Evolutionary conservation across 30 jellyfish, hydroid and myxozoan species (phyloP), one percentile per base, ranked within the genome.

Genomic region (Nemopilema nomurai): DNA sequence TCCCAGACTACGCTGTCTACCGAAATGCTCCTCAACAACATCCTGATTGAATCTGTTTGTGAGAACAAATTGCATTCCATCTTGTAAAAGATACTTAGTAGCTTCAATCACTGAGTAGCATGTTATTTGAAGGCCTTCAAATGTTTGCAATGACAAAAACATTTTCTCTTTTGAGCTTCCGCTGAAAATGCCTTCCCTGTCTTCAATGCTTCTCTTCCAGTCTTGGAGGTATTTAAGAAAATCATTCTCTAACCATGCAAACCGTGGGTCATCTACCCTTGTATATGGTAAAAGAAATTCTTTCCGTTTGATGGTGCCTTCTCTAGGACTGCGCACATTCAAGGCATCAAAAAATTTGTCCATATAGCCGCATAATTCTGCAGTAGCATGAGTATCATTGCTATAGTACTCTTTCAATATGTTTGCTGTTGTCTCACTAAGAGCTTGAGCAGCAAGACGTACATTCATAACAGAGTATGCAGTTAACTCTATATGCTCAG

Each of bases 291-390:
- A 26, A 25, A 83, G 26, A 51, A 26, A 71, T 21, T 64, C 33
- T 65, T 83, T 83, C 23, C 66, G 18, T 49, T 83, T 62, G 41
- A 22, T 29, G 19, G 20, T 27, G 22, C 49, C 21, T 73, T 83
- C 92, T 32, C 27, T 62, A 18, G 89, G 19, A 51, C 90, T 83
- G 70, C 89, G 90, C 41, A 83, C 85, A 32, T 83, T 83, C 70
- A 71, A 23, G 31, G 57, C 28, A 62, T 83, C 92, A 83, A 83
- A 71, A 52, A 83, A 83, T n/a, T 74, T 71, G 85, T 83, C 92
- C 74, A 49, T 28, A 25, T 28, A 21, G 31, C 74, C 18, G 30
- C 95, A 76, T 29, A 71, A 86, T 28, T 64, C 81, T 18, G 79
- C 79, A 24, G 79, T 69, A 18, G 51, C 79, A 24, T 69, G 13